Percentiles rank a stretch among this genome's conserved stretches.
Evolutionary conservation across 2,113 vertebrate species (phyloP).

Genomic region (Sinocyclocheilus grahami): DNA sequence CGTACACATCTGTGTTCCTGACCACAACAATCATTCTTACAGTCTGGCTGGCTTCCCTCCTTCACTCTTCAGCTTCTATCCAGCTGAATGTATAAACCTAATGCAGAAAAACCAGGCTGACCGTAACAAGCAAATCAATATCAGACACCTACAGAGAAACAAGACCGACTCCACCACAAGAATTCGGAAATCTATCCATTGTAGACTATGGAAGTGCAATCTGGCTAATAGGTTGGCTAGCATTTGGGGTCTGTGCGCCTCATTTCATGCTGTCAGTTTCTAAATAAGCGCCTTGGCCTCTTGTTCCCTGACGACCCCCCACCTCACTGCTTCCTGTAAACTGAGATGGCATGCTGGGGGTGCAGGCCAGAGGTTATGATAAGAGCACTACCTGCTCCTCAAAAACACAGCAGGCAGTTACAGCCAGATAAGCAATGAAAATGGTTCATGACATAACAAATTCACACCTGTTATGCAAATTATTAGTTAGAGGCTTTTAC

Average conservation of each 20-base stretch:
- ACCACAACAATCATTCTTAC: constrained; percentile 33
- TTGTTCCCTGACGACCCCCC: constrained; percentile 13
- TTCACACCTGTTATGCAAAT: background rate
- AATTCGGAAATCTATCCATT: constrained; percentile 7
- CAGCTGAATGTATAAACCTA: constrained; percentile 31
- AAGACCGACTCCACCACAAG: background rate
- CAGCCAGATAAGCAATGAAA: background rate
- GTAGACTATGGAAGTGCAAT: background rate
- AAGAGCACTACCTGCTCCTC: constrained; percentile 49
- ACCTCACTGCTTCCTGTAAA: constrained; percentile 51
- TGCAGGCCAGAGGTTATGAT: constrained; percentile 60
- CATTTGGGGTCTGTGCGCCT: background rate
- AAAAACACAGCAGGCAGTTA: constrained; percentile 43
- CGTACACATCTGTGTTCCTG: constrained; percentile 35
- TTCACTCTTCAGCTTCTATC: constrained; percentile 7
- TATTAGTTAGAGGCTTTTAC: background rate
- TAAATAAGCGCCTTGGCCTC: constrained; percentile 9
- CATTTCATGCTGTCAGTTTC: constrained; percentile 20
- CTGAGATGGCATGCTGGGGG: constrained; percentile 59
- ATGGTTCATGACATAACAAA: constrained; percentile 13
- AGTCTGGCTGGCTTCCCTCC: constrained; percentile 16
- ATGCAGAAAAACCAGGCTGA: constrained; percentile 10
- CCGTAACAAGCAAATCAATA: constrained; percentile 38
- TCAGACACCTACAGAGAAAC: constrained; percentile 33
- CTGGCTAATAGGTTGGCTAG: constrained; percentile 22